Base-by-base conservation (phyloP, 2,888 invertebrate genomes). In the Formica aserva region DNA sequence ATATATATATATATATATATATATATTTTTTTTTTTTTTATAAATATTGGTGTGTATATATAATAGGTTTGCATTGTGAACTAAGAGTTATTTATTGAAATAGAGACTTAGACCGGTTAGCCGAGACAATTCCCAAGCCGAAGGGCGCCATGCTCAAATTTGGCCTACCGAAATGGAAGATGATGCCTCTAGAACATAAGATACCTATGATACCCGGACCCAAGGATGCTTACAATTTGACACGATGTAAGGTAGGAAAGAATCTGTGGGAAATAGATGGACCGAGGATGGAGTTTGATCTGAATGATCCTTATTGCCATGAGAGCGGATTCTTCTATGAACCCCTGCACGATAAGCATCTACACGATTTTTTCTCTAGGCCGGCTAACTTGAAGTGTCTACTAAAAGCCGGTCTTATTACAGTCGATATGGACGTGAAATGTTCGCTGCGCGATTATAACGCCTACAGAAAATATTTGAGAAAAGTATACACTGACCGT, bases 381-480 rank as follows among this genome's bases (percentile, higher is more conserved):
- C 85, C 84, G 8, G 77, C 75, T 41, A 85, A 82, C 45, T 32
- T 83, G n/a, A 81, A 85, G 26, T 85, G 85, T 26, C 82, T 95
- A 74, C 72, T 91, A 0, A 89, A 92, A 35, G 85, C 87, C 1
- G 94, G 95, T 2, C 92, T 95, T 13, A 87, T 95, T 9, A 95
- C 94, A 0, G 88, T 92, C 1, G 88, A 93, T 32, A 91, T 95
- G 11, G 94, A 95, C 67, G 95, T 95, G 0, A 93, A 94, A 45
- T 95, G 95, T 85, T 94, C 94, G 0, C 88, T 95, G 41, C 92
- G 91, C 22, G 95, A 95, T 82, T 95, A 95, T 86, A 95, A 95
- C 84, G 91, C 93, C 80, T 95, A 95, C 85, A 91, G 95, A 81
- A 93, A 92, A 45, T 95, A 95, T 88, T 91, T 95, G 65, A 91